These are phyloP conservation scores for Origma solitaria DNA, from an alignment of 2,113 vertebrate genomes.

Conservation along the genomic window DNA sequence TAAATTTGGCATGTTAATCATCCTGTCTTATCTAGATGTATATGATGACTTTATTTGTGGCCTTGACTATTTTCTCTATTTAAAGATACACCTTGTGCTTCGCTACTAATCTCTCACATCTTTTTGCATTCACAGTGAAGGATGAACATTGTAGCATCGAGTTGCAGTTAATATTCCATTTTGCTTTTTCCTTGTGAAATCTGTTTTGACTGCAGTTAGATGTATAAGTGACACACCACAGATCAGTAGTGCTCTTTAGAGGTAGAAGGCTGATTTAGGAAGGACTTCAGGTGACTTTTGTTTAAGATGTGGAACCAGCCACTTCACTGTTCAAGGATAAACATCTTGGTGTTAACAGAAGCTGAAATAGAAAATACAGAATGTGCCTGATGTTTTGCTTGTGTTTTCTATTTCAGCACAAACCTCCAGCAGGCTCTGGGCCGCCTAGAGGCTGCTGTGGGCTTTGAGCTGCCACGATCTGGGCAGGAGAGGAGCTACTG, in stretches of 20 bases:
- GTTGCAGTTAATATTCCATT: accelerated
- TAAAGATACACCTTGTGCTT: background rate
- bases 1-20: background rate
- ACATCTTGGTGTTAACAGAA: background rate
- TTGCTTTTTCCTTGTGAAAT: background rate
- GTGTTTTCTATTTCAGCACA: background rate
- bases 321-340: background rate
- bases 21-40: background rate
- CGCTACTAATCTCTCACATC: background rate
- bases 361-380: background rate
- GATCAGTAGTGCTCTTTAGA: background rate
- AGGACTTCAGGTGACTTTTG: background rate
- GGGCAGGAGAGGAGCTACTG: background rate
- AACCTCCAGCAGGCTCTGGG: background rate
- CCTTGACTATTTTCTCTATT: background rate
- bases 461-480: accelerated
- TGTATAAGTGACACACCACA: background rate
- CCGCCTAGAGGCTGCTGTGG: background rate
- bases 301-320: background rate
- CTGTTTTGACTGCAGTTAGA: background rate
- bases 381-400: background rate
- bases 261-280: background rate
- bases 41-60: background rate
- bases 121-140: accelerated
- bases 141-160: accelerated